phyloP scores from a whole-genome alignment of 2,113 vertebrate species.

The Vidua macroura region DNA sequence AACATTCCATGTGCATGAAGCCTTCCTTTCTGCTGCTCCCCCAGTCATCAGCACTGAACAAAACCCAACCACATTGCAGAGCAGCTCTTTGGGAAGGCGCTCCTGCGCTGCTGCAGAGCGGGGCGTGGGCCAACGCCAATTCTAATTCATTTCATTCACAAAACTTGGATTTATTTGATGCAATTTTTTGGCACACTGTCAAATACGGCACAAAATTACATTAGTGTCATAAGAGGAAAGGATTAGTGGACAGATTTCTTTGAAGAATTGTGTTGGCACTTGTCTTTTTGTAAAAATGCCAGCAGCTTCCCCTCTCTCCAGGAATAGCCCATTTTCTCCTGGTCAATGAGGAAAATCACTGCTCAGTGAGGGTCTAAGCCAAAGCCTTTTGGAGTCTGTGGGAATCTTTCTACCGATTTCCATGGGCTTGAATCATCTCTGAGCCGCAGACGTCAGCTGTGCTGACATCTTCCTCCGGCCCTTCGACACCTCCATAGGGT shows the following conservation, averaged over 20 bases:
- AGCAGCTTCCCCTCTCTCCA: slow-evolving; percentile 40
- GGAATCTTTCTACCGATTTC: slow-evolving; percentile 14
- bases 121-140: background rate
- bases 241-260: slow-evolving; percentile 38
- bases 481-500: rapidly evolving
- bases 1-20: background rate
- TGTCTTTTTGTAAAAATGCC: slow-evolving; percentile 44
- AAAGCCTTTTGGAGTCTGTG: slow-evolving; percentile 30
- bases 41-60: background rate
- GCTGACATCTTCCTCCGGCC: slow-evolving; percentile 23
- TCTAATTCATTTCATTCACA: slow-evolving; percentile 61
- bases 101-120: background rate
- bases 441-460: background rate
- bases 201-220: slow-evolving; percentile 41
- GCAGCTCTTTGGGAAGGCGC: background rate
- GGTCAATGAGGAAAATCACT: slow-evolving; percentile 20
- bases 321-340: slow-evolving; percentile 29
- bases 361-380: slow-evolving; percentile 19
- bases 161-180: slow-evolving; percentile 39
- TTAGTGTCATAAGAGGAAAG: slow-evolving; percentile 42
- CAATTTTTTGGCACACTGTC: slow-evolving; percentile 21
- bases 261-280: slow-evolving; percentile 46
- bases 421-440: background rate
- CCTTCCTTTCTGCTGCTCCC: background rate
- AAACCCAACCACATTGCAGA: rapidly evolving